These are phyloP conservation scores for Gerris buenoi DNA, from an alignment of 1,140 invertebrate genomes.

Conservation along the genomic window DNA sequence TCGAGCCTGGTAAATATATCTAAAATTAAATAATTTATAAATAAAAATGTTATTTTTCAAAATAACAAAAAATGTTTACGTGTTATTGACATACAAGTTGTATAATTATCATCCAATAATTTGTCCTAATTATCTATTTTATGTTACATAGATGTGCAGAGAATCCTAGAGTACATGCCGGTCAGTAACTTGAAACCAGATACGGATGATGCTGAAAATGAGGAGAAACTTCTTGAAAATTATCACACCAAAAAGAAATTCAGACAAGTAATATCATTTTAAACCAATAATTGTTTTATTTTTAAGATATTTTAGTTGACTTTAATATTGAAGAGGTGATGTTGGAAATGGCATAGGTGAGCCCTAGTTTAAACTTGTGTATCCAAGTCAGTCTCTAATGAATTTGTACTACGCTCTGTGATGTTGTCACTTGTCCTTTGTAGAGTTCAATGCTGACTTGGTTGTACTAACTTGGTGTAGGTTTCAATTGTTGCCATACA, in stretches of 20 bases:
- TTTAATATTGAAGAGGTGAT: no score
- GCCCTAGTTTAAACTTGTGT: no score
- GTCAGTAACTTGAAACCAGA: constrained; percentile 98
- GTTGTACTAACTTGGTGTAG: no score
- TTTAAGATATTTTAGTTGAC: no score
- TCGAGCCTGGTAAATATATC: constrained; percentile 56
- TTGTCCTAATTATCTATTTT: no score
- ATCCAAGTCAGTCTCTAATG: no score
- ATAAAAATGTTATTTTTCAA: not conserved
- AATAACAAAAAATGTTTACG: not conserved
- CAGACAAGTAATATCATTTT: constrained; percentile 53
- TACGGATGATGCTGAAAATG: constrained; percentile 95
- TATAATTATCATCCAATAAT: no score
- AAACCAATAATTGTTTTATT: not conserved
- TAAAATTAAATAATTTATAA: constrained; percentile 11
- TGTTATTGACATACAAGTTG: not conserved
- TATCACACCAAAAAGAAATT: constrained; percentile 97
- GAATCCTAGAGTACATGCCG: constrained; percentile 96
- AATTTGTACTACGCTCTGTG: no score
- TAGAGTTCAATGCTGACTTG: no score
- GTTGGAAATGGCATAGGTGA: no score
- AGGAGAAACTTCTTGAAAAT: constrained; percentile 75
- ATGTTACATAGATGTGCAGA: constrained; percentile 94
- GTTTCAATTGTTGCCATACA: no score
- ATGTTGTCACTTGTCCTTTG: no score